Evolutionary conservation across 2,113 vertebrate genomes (phyloP), one percentile per base, ranked within the genome.

Genomic region (Candoia aspera): DNA sequence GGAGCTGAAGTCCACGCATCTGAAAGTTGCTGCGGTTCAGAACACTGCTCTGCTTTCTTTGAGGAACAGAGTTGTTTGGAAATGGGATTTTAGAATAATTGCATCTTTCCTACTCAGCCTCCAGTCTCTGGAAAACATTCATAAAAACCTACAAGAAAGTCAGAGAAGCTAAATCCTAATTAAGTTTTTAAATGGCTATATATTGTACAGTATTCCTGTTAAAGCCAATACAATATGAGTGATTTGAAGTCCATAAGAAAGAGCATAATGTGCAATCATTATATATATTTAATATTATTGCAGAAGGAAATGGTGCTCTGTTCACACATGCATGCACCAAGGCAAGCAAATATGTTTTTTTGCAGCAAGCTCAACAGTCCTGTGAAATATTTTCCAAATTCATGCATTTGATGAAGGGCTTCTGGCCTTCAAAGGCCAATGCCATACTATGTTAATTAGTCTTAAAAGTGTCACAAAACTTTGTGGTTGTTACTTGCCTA

Each of bases 141-240:
- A 68, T 86, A 37, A 90, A 49, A 49, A 26, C 0, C 24, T 15
- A 58, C 73, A 92, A 85, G 23, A 85, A 90, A 94, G 88, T 87
- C 89, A 94, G 92, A 94, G 73, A 91, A 94, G 90, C 29, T 42
- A 90, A 94, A 92, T 11, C 0, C 73, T 21, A 94, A 94, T 92
- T 60, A 94, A 85, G 91, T 29, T 92, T n/a, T 93, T 90, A 95
- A 93, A 53, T 90, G 93, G 33, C 26, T 57, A 62, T 92, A 33
- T 37, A 57, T 92, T 49, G 84, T 93, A 92, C 57, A 46, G 0
- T 0, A 4, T 55, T 93, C 95, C 26, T 95, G 37, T 88, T 93
- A 93, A 87, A 95, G 84, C 90, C 87, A 93, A 86, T 93, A 88
- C 54, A 85, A 59, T 86, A 86, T 83, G 73, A 92, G 87, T 91